Evolutionary conservation across 2,888 invertebrate genomes (phyloP), one percentile per base, ranked within the genome.

Genomic region (Amphipoea lucens): DNA sequence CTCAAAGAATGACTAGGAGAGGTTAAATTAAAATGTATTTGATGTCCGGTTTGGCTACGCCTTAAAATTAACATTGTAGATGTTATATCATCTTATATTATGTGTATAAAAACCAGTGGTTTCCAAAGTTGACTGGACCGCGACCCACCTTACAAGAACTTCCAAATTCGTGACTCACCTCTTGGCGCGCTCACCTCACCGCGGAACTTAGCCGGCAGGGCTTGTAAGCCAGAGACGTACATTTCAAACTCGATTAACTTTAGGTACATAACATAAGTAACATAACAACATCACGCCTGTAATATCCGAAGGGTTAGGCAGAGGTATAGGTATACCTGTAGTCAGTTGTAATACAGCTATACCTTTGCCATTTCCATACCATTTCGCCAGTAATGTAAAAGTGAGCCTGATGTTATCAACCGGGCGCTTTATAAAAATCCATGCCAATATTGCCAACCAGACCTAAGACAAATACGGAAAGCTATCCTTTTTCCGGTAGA

Each of bases 401-500:
- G 7, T 14, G 29, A 62, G 29, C 7, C 14, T 63, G 7, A 17
- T 62, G 62, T 2, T 14, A 62, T 62, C 29, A 29, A 62, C 14
- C 62, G 29, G 14, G 14, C 14, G 29, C 14, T 48, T 68, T 29
- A 45, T 6, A 20, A 69, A 54, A 54, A 57, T 45, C 12, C 29
- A 63, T 40, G 54, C 11, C 23, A 63, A 63, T 1, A 40, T n/a
- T 14, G 3, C 29, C 62, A 40, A 42, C 20, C 12, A 65, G 1
- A 36, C 12, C 4, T 51, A 36, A 40, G n/a, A 48, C 68, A 76
- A 76, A 63, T n/a, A 78, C 45, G 74, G 85, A 72, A 85, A 63
- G 51, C 48, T 36, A 60, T 78, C 57, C 57, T 67, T 72, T 82
- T 73, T 67, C 86, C 72, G 66, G 74, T 40, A 78, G 63, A 63